phyloP scores from a whole-genome alignment of 2,113 vertebrate species.

The Cyprinodon brontotheroides region DNA sequence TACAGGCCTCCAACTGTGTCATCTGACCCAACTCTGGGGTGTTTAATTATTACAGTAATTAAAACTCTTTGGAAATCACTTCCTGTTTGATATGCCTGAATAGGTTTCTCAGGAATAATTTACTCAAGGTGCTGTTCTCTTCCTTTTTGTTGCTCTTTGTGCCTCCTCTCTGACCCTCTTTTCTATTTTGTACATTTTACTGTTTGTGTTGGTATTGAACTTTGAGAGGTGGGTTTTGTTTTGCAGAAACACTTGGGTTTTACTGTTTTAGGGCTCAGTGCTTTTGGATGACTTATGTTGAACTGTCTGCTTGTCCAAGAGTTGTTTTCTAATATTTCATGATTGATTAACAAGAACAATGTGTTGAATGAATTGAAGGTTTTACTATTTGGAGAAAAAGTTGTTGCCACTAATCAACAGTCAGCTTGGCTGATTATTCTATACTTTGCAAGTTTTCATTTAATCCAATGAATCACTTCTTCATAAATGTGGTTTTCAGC shows the following conservation, averaged over 20 bases:
- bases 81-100: conserved; percentile 46
- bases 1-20: neutral
- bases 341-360: neutral
- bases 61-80: conserved; percentile 34
- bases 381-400: too few relatives aligned
- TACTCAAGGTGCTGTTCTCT: conserved; percentile 41
- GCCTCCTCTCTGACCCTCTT: conserved; percentile 26
- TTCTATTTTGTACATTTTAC: conserved; percentile 8
- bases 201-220: conserved; percentile 3
- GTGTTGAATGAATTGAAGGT: neutral
- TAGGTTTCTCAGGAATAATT: conserved; percentile 62
- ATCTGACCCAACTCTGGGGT: conserved; percentile 39
- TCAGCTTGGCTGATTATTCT: too few relatives aligned
- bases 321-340: neutral
- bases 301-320: neutral
- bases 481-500: neutral
- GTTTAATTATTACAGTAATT: conserved; percentile 17
- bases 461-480: neutral
- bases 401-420: neutral
- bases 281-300: neutral
- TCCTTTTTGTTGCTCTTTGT: conserved; percentile 44
- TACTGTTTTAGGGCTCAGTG: neutral
- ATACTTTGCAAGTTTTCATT: neutral
- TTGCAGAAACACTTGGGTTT: neutral
- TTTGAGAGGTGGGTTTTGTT: neutral